A percentile compares a stretch with the other conserved stretches of the same genome.
Evolutionary conservation across 2,797 vertebrate species (phyloP).

Genomic region (Acridotheres tristis): DNA sequence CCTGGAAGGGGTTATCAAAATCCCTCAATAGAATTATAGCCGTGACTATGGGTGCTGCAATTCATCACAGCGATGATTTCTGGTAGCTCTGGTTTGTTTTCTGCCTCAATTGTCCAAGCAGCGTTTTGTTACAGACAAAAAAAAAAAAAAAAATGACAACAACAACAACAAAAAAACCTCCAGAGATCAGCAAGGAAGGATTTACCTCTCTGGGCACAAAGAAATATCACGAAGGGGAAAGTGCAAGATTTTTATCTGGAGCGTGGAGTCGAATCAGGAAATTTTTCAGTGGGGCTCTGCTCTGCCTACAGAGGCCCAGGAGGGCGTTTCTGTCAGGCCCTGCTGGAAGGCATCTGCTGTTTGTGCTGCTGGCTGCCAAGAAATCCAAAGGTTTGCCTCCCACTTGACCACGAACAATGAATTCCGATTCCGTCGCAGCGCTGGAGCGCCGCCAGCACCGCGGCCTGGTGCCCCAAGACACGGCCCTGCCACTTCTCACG

Average conservation of each 20-base stretch:
- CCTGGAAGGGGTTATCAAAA: constrained; percentile 32
- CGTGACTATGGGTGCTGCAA: not conserved
- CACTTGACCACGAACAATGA: constrained; percentile 17
- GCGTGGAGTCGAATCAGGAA: not conserved
- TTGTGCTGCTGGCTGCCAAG: constrained; percentile 15
- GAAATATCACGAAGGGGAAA: not conserved
- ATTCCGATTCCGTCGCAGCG: not conserved
- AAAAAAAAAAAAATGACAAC: not conserved
- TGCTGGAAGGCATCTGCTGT: constrained; percentile 32
- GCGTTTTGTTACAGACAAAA: not conserved
- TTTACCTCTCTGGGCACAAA: not conserved
- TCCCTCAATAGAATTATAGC: not conserved
- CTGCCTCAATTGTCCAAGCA: not conserved
- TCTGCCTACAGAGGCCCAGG: not conserved
- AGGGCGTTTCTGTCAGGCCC: not conserved
- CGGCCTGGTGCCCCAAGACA: not conserved
- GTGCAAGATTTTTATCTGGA: not conserved
- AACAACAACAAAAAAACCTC: no score
- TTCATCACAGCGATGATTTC: not conserved
- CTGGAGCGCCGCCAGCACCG: not conserved
- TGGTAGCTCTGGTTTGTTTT: not conserved
- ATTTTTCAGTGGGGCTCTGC: not conserved
- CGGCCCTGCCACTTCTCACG: not conserved
- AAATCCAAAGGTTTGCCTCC: constrained; percentile 49
- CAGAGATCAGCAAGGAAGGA: not conserved